A percentile compares a stretch with the other conserved stretches of the same genome.
Evolutionary conservation across 2,888 invertebrate species (phyloP).

Genomic region (Cryptus viduatorius): DNA sequence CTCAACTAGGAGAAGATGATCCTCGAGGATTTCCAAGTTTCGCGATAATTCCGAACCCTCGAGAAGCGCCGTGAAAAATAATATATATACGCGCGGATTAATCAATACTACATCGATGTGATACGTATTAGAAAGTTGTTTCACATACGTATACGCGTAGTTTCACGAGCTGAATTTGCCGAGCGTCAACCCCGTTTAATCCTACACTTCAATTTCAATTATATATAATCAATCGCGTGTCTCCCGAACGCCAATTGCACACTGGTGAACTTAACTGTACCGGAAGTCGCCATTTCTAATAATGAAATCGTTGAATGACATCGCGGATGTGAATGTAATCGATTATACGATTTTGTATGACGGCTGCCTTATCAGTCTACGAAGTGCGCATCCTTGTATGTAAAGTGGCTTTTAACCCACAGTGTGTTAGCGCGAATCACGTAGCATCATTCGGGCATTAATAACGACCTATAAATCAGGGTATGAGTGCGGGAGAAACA

Average conservation of each 20-base stretch:
- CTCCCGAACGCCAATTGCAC: not conserved
- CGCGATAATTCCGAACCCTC: slow-evolving; percentile 55
- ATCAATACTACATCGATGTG: slow-evolving; percentile 17
- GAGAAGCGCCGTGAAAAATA: not conserved
- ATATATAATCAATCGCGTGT: not conserved
- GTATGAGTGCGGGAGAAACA: slow-evolving; percentile 58
- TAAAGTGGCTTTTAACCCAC: slow-evolving; percentile 48
- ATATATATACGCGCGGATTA: not conserved
- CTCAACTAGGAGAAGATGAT: slow-evolving; percentile 51
- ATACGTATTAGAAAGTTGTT: not conserved
- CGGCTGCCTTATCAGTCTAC: not conserved
- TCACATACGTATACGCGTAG: not conserved
- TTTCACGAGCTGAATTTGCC: not conserved
- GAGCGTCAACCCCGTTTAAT: not conserved
- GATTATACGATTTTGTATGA: slow-evolving; percentile 18
- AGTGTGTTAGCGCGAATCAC: slow-evolving; percentile 69
- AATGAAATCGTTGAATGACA: not conserved
- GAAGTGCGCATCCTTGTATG: not conserved
- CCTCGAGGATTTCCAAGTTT: slow-evolving; percentile 66
- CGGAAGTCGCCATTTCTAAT: not conserved
- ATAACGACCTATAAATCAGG: slow-evolving; percentile 78
- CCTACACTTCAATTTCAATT: not conserved
- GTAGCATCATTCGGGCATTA: slow-evolving; percentile 79
- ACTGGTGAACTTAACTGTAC: not conserved
- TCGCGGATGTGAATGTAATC: not conserved